Percentiles rank a stretch among this genome's conserved stretches.
Conservation (phyloP, 2,113 vertebrate species). For the Verasper variegatus region DNA sequence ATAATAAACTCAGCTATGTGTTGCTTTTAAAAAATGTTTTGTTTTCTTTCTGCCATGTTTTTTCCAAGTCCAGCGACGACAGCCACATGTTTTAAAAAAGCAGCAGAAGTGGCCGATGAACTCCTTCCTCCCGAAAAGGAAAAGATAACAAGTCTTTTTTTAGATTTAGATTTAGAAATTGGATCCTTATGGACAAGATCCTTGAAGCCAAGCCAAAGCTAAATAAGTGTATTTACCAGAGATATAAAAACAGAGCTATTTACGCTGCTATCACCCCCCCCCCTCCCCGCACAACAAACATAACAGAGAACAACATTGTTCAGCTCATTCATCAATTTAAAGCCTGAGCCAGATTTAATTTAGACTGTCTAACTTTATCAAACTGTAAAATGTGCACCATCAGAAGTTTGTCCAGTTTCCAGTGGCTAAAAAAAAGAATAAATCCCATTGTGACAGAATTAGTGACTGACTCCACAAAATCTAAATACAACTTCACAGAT, state of each 20-base stretch:
- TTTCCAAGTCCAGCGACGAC: neutral
- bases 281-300: neutral
- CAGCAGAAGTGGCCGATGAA: neutral
- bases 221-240: neutral
- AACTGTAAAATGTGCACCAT: neutral
- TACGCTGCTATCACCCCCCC: neutral
- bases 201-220: neutral
- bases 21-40: neutral
- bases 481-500: no score
- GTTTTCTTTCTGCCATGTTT: neutral
- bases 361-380: neutral
- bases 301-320: neutral
- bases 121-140: neutral
- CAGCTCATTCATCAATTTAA: neutral
- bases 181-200: neutral
- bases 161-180: neutral
- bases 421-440: neutral
- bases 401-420: neutral
- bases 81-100: neutral
- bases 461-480: no score
- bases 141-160: neutral
- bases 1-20: neutral
- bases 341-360: neutral
- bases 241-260: neutral
- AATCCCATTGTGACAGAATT: neutral